phyloP scores from a whole-genome alignment of 1,140 invertebrate species.

The Ceratoteleas bidentatus region DNA sequence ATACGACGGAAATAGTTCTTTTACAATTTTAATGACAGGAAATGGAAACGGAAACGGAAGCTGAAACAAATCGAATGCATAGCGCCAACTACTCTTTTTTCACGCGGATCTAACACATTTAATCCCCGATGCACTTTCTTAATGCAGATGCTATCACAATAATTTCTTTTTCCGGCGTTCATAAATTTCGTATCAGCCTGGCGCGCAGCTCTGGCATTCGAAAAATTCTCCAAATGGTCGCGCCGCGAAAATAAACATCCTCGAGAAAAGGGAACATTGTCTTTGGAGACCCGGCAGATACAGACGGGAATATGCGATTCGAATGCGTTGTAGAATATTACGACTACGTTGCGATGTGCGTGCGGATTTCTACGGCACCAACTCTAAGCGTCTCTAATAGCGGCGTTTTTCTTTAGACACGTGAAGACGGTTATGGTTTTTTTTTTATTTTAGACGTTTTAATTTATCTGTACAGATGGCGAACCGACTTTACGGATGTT shows the following conservation, averaged over 20 bases:
- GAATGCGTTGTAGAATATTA: constrained; percentile 54
- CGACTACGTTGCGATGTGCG: too few relatives aligned
- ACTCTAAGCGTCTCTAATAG: too few relatives aligned
- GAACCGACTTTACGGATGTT: too few relatives aligned
- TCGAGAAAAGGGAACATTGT: constrained; percentile 51
- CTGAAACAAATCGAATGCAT: constrained; percentile 1
- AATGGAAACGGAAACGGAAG: neutral
- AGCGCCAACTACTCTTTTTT: constrained; percentile 3
- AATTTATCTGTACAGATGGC: too few relatives aligned
- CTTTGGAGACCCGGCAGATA: constrained; percentile 39
- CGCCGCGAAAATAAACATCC: constrained; percentile 29
- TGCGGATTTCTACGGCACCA: too few relatives aligned
- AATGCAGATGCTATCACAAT: constrained; percentile 44
- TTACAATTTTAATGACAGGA: constrained; percentile 6
- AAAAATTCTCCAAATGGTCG: constrained; percentile 42
- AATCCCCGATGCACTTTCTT: constrained; percentile 41
- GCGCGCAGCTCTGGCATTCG: constrained; percentile 34
- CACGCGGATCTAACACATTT: constrained; percentile 27
- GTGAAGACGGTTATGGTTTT: too few relatives aligned
- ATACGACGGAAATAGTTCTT: too few relatives aligned
- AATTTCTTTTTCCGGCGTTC: constrained; percentile 38
- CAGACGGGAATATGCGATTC: constrained; percentile 56
- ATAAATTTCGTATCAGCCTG: constrained; percentile 35
- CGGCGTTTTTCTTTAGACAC: too few relatives aligned
- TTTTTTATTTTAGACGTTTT: too few relatives aligned